A percentile compares a stretch with the other conserved stretches of the same genome.
These are phyloP conservation scores for Drosophila asahinai DNA, from an alignment of 1,140 invertebrate genomes.

Conservation along the genomic window DNA sequence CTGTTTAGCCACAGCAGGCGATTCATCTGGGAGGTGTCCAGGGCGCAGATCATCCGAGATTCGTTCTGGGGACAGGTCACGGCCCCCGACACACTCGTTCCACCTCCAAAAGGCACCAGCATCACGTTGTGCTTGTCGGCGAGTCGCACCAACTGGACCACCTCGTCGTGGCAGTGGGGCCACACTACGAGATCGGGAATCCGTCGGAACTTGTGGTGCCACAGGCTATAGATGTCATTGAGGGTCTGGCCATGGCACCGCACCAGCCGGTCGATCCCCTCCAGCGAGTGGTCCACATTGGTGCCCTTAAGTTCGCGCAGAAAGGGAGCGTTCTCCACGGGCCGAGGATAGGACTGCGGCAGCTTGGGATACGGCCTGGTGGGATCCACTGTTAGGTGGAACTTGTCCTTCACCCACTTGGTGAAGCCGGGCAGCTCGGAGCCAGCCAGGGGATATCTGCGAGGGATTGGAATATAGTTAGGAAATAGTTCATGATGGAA, in stretches of 20 bases:
- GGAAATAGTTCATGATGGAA: background rate
- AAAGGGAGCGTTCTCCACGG: slow-evolving; percentile 87
- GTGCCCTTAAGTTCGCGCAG: slow-evolving; percentile 87
- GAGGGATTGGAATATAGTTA: slow-evolving; percentile 85
- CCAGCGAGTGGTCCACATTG: slow-evolving; percentile 90
- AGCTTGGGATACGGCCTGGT: slow-evolving; percentile 85
- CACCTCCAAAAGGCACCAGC: slow-evolving; percentile 98
- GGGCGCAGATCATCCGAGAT: slow-evolving; percentile 92
- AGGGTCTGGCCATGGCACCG: slow-evolving; percentile 98
- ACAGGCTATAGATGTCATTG: slow-evolving; percentile 93
- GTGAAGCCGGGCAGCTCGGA: slow-evolving; percentile 91
- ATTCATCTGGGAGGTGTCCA: slow-evolving; percentile 99
- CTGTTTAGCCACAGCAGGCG: slow-evolving; percentile 97
- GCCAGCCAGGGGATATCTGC: slow-evolving; percentile 93
- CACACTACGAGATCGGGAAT: slow-evolving; percentile 98
- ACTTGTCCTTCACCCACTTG: slow-evolving; percentile 91
- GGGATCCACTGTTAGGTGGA: slow-evolving; percentile 88
- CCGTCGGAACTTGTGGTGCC: slow-evolving; percentile 90
- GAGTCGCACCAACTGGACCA: slow-evolving; percentile 92
- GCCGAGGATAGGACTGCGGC: slow-evolving; percentile 87
- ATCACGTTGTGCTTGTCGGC: slow-evolving; percentile 92
- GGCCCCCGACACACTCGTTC: slow-evolving; percentile 97
- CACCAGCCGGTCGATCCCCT: slow-evolving; percentile 94
- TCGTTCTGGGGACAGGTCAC: slow-evolving; percentile 94
- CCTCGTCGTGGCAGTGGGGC: slow-evolving; percentile 94